These are phyloP conservation scores for Bambusicola thoracicus DNA, from an alignment of 2,113 vertebrate species.

Conservation along the genomic window DNA sequence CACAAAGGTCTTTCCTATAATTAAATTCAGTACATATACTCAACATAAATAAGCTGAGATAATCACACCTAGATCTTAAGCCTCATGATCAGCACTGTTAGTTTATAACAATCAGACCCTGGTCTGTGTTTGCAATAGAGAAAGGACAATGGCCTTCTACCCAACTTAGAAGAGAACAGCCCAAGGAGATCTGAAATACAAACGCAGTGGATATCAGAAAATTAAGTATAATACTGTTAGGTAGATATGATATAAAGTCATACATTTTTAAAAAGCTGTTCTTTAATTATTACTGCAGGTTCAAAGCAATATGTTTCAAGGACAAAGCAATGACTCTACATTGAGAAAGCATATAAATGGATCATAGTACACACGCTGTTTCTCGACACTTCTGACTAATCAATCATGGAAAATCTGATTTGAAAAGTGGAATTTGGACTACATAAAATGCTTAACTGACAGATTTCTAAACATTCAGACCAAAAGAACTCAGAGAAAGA, in stretches of 20 bases:
- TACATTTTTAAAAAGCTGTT: conserved; percentile 70
- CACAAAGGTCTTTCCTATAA: neutral
- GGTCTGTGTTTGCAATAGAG: neutral
- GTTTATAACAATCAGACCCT: neutral
- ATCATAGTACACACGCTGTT: neutral
- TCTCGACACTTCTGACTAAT: conserved; percentile 37
- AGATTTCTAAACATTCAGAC: neutral
- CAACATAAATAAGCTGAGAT: neutral
- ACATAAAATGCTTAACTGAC: neutral
- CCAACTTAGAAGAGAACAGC: neutral
- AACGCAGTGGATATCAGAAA: conserved; percentile 21
- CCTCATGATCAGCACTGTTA: neutral
- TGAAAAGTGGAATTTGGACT: neutral
- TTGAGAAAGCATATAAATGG: conserved; percentile 15
- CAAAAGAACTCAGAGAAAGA: neutral
- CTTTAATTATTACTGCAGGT: conserved; percentile 76
- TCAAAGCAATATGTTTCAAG: conserved; percentile 66
- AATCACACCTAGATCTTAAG: neutral
- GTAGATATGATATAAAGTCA: conserved; percentile 60
- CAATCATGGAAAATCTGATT: conserved; percentile 31
- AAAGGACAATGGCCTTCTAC: neutral
- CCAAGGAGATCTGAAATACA: conserved; percentile 51
- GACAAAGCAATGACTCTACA: conserved; percentile 46
- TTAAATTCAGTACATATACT: neutral
- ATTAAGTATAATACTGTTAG: conserved; percentile 50